Evolutionary conservation across 2,113 vertebrate genomes (phyloP).

Genomic region (Genyomyrus donnyi): DNA sequence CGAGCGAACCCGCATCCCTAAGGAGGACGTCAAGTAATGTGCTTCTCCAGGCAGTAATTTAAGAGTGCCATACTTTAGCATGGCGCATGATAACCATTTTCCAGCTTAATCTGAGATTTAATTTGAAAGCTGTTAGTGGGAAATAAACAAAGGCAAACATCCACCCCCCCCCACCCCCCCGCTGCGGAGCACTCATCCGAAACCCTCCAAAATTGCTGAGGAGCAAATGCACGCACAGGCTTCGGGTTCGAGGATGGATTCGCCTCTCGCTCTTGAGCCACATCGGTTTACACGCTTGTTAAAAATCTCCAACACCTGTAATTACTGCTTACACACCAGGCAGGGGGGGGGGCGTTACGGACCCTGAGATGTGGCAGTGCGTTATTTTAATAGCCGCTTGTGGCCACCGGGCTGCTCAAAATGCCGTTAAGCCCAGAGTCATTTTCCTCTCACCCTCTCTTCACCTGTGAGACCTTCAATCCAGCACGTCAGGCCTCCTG

Average conservation of each 20-base stretch:
- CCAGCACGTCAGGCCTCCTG: neutral
- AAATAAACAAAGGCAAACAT: neutral
- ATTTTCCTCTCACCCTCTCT: neutral
- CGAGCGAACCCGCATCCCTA: neutral
- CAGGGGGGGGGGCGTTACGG: neutral
- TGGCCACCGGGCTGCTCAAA: neutral
- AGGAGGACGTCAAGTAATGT: neutral
- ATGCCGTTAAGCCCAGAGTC: neutral
- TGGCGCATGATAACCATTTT: constrained; percentile 15
- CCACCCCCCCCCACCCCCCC: neutral
- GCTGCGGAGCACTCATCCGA: neutral
- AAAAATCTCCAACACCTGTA: neutral
- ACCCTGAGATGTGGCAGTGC: neutral
- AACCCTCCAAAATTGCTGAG: neutral
- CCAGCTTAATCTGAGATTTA: constrained; percentile 25
- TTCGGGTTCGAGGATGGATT: neutral
- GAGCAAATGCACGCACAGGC: neutral
- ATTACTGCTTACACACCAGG: neutral
- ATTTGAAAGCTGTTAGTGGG: constrained; percentile 20
- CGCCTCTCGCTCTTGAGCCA: neutral
- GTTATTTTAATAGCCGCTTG: neutral
- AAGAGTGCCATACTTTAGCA: constrained; percentile 12
- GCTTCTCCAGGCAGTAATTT: constrained; percentile 12
- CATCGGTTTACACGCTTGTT: neutral
- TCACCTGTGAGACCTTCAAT: neutral